These are phyloP conservation scores for Ormia ochracea DNA, from an alignment of 2,888 invertebrate species.

Conservation along the genomic window DNA sequence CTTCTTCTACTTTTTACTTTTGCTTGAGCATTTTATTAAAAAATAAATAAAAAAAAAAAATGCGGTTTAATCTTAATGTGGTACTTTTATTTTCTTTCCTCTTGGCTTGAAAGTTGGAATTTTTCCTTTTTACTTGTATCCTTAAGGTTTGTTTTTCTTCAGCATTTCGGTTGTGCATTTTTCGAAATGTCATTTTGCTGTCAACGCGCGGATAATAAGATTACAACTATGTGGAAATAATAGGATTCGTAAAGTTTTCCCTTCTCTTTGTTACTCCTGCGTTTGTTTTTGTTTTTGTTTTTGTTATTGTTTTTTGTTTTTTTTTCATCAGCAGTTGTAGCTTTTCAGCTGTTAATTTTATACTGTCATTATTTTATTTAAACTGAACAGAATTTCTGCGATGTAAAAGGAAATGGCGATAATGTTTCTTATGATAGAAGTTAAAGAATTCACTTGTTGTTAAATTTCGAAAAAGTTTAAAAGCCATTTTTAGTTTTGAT, in stretches of 20 bases:
- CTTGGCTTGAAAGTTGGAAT: constrained; percentile 28
- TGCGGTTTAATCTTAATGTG: constrained; percentile 51
- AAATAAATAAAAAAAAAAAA: background rate
- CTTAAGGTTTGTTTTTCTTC: constrained; percentile 42
- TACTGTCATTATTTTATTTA: constrained; percentile 1
- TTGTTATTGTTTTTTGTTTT: background rate
- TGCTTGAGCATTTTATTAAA: background rate
- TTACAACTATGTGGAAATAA: constrained; percentile 75
- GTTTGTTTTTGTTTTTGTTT: background rate
- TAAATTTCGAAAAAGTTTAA: background rate
- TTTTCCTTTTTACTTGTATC: background rate
- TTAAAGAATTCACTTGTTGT: background rate
- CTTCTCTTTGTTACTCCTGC: background rate
- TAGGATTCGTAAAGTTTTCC: constrained; percentile 72
- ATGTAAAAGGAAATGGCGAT: constrained; percentile 3
- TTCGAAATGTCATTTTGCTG: constrained; percentile 75
- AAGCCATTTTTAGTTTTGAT: background rate
- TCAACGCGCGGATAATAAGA: constrained; percentile 76
- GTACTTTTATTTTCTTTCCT: constrained; percentile 55
- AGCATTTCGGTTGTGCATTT: constrained; percentile 62
- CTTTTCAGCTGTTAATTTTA: constrained; percentile 33
- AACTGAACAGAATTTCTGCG: constrained; percentile 1
- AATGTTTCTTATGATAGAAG: background rate
- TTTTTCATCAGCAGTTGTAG: constrained; percentile 14
- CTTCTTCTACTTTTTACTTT: background rate